These are phyloP conservation scores for Sebastes taczanowskii DNA, from an alignment of 2,797 vertebrate species.

Conservation along the genomic window DNA sequence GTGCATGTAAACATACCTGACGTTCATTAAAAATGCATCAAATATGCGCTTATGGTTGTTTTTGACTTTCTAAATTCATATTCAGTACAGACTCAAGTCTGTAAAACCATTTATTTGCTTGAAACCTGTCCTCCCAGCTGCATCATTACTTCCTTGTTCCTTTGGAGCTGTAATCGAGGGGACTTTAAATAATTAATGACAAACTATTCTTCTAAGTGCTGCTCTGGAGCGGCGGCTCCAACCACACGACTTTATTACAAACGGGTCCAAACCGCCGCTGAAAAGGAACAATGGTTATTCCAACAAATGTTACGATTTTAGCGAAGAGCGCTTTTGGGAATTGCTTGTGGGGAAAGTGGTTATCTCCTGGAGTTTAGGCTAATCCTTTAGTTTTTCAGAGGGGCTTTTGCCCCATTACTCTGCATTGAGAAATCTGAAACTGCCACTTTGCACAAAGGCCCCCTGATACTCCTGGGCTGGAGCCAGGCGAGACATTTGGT, in stretches of 20 bases:
- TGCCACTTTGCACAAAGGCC: constrained; percentile 5
- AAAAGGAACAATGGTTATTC: constrained; percentile 5
- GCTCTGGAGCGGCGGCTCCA: constrained; percentile 30
- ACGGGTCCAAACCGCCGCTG: constrained; percentile 5
- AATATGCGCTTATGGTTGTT: background rate
- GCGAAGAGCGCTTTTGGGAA: constrained; percentile 17
- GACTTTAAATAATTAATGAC: constrained; percentile 62
- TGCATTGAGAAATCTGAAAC: background rate
- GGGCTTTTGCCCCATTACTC: constrained; percentile 1
- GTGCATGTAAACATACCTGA: background rate
- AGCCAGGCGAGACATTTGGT: background rate
- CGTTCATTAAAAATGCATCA: background rate
- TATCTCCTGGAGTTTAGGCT: constrained; percentile 22
- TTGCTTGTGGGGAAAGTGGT: background rate
- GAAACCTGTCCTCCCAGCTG: constrained; percentile 44
- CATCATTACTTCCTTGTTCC: constrained; percentile 24
- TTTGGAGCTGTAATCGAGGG: constrained; percentile 21
- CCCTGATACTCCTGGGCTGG: background rate
- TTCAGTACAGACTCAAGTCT: background rate
- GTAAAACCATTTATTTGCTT: constrained; percentile 39
- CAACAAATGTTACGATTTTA: constrained; percentile 22
- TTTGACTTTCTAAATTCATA: background rate
- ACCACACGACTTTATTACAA: constrained; percentile 30
- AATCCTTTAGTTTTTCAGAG: constrained; percentile 17
- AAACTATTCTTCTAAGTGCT: constrained; percentile 46